Evolutionary conservation across 2,888 invertebrate genomes (phyloP), one percentile per base, ranked within the genome.

Genomic region (Leptinotarsa haldemani): DNA sequence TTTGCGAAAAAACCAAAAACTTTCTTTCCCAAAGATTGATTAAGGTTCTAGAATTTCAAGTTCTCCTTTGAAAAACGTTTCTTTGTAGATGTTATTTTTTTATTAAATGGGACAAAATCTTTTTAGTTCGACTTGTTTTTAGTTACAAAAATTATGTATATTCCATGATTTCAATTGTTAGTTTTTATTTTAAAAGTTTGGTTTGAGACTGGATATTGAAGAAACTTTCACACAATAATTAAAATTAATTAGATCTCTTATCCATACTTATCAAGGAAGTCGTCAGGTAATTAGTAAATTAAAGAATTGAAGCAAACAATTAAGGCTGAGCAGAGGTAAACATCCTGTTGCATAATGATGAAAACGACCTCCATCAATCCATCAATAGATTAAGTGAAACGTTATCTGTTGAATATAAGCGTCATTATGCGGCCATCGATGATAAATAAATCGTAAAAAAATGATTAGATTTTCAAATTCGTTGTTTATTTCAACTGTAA

Each of bases 371-470:
- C 40, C 40, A 30, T 30, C 30, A 30, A 30, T 30, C 30, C 7
- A 56, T 20, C 56, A 22, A 18, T 18, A 3, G n/a, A 13, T 56
- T 56, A 20, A 20, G 56, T 56, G 56, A 40, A 40, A 40, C 9
- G 40, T 40, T 40, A 40, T 40, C 40, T 9, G 9, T 40, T 40
- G 40, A 40, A 40, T 40, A 40, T 40, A 40, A 40, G 9, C 40
- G 40, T 40, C 40, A 40, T 40, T 40, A 40, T 40, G 40, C 40
- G 56, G 56, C 56, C 15, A 15, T 20, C 56, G 13, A 13, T 22
- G 56, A 56, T 56, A 56, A 56, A 25, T 56, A 56, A 25, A 56
- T 56, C 56, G 56, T 56, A 56, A 56, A 56, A 56, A 56, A 56
- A 22, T 56, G 20, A 56, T 56, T 22, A 56, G 56, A 22, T 56